phyloP scores from a whole-genome alignment of 2,113 vertebrate species.

The Engraulis encrasicolus region DNA sequence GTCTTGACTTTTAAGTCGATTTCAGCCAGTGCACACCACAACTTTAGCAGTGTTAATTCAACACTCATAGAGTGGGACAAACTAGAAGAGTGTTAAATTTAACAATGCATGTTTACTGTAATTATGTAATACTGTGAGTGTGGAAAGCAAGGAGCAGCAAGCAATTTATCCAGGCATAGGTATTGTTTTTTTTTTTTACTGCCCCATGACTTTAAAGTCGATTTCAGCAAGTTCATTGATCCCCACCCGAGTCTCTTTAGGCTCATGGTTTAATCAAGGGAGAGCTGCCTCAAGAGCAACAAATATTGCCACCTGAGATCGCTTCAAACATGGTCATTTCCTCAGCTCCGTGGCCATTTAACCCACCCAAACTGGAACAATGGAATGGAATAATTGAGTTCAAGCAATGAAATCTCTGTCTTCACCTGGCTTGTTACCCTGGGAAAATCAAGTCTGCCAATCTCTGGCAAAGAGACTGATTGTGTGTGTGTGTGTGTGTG shows the following conservation, averaged over 20 bases:
- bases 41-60: no score
- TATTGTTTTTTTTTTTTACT: neutral
- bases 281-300: constrained; percentile 32
- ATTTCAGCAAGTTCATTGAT: constrained; percentile 34
- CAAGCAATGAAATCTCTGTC: constrained; percentile 44
- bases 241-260: neutral
- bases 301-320: constrained; percentile 47
- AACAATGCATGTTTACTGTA: no score
- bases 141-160: no score
- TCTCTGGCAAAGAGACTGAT: neutral
- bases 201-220: neutral
- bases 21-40: no score
- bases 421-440: constrained; percentile 37
- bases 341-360: constrained; percentile 44
- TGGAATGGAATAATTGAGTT: constrained; percentile 40
- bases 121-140: no score
- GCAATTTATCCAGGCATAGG: neutral
- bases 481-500: neutral
- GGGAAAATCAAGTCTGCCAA: neutral
- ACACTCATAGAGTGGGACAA: no score
- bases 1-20: neutral
- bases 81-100: no score
- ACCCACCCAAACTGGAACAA: constrained; percentile 49
- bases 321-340: constrained; percentile 49
- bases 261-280: constrained; percentile 19